phyloP scores from a whole-genome alignment of 2,888 invertebrate genomes.

The Harmothoe impar region DNA sequence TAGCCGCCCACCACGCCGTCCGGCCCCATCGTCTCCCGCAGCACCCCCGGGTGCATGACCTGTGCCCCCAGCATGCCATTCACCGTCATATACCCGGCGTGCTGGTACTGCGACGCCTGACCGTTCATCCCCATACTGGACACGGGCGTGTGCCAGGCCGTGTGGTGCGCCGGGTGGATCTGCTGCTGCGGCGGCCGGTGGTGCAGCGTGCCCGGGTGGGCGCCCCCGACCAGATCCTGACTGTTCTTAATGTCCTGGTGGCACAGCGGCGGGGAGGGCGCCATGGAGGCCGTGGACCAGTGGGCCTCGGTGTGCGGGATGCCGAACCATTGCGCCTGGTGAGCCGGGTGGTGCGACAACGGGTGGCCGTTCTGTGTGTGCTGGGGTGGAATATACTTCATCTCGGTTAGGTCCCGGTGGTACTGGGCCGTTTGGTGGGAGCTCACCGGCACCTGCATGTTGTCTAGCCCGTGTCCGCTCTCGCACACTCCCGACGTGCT shows the following conservation, averaged over 20 bases:
- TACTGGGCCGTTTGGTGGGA: slow-evolving; percentile 77
- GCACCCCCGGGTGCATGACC: slow-evolving; percentile 84
- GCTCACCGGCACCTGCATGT: slow-evolving; percentile 80
- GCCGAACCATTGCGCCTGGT: slow-evolving; percentile 67
- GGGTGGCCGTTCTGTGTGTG: slow-evolving; percentile 66
- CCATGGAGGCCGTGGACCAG: slow-evolving; percentile 62
- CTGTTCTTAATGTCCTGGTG: slow-evolving; percentile 85
- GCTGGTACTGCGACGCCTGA: slow-evolving; percentile 60
- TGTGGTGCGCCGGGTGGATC: slow-evolving; percentile 89
- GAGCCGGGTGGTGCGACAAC: slow-evolving; percentile 64
- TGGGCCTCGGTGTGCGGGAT: slow-evolving; percentile 63
- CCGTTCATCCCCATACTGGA: slow-evolving; percentile 77
- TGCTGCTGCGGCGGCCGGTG: slow-evolving; percentile 86
- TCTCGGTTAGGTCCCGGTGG: slow-evolving; percentile 87
- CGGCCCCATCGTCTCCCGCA: slow-evolving; percentile 81
- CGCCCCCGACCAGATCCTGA: slow-evolving; percentile 76
- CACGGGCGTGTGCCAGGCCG: slow-evolving; percentile 92
- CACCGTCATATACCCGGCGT: slow-evolving; percentile 60
- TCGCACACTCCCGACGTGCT: slow-evolving; percentile 87
- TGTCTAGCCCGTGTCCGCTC: slow-evolving; percentile 82
- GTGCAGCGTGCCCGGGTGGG: slow-evolving; percentile 73
- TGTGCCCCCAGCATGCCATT: slow-evolving; percentile 86
- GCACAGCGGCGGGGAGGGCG: slow-evolving; percentile 73
- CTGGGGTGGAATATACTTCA: slow-evolving; percentile 85
- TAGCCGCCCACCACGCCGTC: slow-evolving; percentile 5